These are phyloP conservation scores for Erebia ligea DNA, from an alignment of 2,888 invertebrate genomes.

Conservation along the genomic window DNA sequence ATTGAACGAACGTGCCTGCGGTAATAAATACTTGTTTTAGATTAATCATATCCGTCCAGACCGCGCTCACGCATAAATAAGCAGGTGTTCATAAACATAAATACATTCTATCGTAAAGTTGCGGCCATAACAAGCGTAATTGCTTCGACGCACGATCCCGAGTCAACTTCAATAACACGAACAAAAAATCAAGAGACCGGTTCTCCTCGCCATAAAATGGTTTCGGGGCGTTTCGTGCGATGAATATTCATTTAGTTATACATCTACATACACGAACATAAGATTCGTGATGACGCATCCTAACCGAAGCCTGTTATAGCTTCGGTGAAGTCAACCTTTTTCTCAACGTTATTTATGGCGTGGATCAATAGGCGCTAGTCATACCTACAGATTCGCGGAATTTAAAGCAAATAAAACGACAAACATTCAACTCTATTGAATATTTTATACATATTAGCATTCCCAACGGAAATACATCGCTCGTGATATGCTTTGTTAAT, in stretches of 20 bases:
- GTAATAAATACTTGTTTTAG: slow-evolving; percentile 61
- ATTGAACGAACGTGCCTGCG: slow-evolving; percentile 52
- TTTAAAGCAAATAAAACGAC: slow-evolving; percentile 28
- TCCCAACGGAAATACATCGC: slow-evolving; percentile 13
- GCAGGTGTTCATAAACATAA: slow-evolving; percentile 62
- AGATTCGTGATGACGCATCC: slow-evolving; percentile 69
- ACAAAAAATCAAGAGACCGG: slow-evolving; percentile 69
- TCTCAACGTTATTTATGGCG: slow-evolving; percentile 57
- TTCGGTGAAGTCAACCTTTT: slow-evolving; percentile 54
- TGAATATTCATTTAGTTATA: slow-evolving; percentile 75
- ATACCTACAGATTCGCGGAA: slow-evolving; percentile 46
- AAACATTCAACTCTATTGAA: slow-evolving; percentile 23
- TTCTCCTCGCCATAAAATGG: slow-evolving; percentile 67
- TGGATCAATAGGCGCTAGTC: slow-evolving; percentile 50
- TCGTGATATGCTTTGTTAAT: slow-evolving; percentile 13
- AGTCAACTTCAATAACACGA: slow-evolving; percentile 62
- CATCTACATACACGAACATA: slow-evolving; percentile 50
- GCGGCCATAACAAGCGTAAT: slow-evolving; percentile 66
- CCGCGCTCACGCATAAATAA: slow-evolving; percentile 59
- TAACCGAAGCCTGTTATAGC: slow-evolving; percentile 53
- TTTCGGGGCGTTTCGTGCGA: slow-evolving; percentile 63
- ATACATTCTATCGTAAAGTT: slow-evolving; percentile 63
- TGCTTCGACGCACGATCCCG: slow-evolving; percentile 58
- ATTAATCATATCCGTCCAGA: slow-evolving; percentile 66
- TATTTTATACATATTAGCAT: slow-evolving; percentile 22